Evolutionary conservation across 2,888 invertebrate genomes (phyloP), one percentile per base, ranked within the genome.

Genomic region (Drosophila austrosaltans): DNA sequence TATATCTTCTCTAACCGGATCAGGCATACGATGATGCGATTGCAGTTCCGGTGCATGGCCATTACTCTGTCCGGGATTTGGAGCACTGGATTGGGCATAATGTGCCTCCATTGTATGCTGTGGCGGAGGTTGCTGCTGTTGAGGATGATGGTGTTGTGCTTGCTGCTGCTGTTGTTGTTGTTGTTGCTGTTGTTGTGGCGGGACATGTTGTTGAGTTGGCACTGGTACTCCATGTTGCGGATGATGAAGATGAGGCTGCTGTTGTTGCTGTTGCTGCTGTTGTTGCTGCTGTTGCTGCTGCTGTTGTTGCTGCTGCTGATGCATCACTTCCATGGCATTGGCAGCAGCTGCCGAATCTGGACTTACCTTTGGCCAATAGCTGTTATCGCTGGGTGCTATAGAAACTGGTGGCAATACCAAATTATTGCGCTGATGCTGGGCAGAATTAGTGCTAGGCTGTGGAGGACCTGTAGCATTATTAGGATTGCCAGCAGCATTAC

Each of bases 321-420:
- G 93, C 93, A 95, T 92, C 83, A 95, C 93, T 75, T 94, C 95
- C 54, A 94, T 94, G 66, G 92, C 80, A 92, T 94, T 94, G 66
- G 94, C 94, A 1, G 85, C 85, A 8, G 94, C 95, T 16, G 94
- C 95, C 40, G 96, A 95, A 84, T 96, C 96, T 0, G 96, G 96
- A 89, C 96, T 96, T 71, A 97, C 96, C 92, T 97, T 97, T 6
- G 97, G 96, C 97, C 97, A 97, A 92, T 96, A 96, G 1, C 95
- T 95, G 57, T 91, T 91, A 32, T 91, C 90, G 81, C 88, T 83
- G 69, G 90, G 90, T 22, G 91, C 90, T 75, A 92, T 90, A 7
- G 91, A 89, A 58, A 91, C 92, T 30, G 92, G 88, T 6, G 92
- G 90, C 65, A 92, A 66, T 12, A 84, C 83, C 65, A 89, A 66